Percentiles rank a stretch among this genome's conserved stretches.
phyloP scores from a whole-genome alignment of 2,797 vertebrate species.

The Pachyuromys duprasi region DNA sequence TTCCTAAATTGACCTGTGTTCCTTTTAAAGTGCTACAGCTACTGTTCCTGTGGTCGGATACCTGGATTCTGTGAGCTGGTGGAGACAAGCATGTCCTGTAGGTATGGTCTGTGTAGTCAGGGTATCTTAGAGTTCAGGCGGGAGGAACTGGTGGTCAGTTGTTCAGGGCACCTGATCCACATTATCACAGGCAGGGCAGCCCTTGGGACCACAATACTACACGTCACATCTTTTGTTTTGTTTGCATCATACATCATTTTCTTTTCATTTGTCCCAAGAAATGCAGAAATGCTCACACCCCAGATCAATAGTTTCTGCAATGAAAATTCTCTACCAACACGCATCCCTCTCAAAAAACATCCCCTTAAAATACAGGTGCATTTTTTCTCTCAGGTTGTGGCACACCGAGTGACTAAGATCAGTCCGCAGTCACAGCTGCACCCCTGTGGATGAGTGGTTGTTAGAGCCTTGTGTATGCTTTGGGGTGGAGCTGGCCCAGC shows the following conservation, averaged over 20 bases:
- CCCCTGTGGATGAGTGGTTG: not conserved
- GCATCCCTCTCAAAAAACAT: not conserved
- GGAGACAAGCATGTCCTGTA: not conserved
- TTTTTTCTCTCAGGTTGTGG: not conserved
- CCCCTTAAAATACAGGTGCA: not conserved
- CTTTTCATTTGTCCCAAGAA: constrained; percentile 14
- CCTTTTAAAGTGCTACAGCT: not conserved
- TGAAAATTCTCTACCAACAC: not conserved
- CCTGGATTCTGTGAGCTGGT: not conserved
- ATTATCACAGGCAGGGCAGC: not conserved
- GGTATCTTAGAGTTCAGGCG: accelerated
- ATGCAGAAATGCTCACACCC: not conserved
- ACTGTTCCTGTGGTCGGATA: not conserved
- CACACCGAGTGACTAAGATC: not conserved
- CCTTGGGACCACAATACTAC: not conserved
- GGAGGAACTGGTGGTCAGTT: not conserved
- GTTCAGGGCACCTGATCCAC: not conserved
- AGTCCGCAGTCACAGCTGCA: not conserved
- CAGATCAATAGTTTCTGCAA: not conserved
- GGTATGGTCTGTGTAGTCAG: not conserved
- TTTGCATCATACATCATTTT: not conserved
- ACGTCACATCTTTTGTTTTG: not conserved
- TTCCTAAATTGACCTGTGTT: constrained; percentile 35
- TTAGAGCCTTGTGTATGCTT: not conserved
- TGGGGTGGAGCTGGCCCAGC: not conserved